Evolutionary conservation across 2,797 vertebrate genomes (phyloP), one percentile per base, ranked within the genome.

Genomic region (Prunella strophiata): DNA sequence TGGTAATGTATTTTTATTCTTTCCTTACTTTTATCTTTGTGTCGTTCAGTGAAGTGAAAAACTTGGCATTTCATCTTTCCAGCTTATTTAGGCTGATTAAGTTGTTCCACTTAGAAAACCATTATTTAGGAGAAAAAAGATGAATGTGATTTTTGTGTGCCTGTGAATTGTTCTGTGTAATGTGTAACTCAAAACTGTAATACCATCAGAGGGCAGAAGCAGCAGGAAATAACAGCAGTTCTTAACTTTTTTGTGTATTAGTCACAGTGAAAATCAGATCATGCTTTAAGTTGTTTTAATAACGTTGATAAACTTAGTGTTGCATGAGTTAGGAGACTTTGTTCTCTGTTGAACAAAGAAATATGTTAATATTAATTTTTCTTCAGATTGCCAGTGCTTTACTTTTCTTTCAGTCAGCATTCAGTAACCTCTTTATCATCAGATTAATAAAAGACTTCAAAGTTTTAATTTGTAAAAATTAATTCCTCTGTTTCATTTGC

Each of bases 1-100:
- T 98, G 98, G 99, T 99, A 97, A 99, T 98, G 97, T 36, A 17
- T 29, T 93, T 75, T 89, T 85, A 65, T 36, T 96, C 72, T 16
- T 62, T 86, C 78, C 55, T 95, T 81, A 7, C 8, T 77, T 66
- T 50, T 16, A 19, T 70, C 8, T 45, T 38, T 50, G 17, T 42
- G 16, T 48, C 19, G 36, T 57, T 78, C n/a, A 38, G 7, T 67
- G 62, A 86, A 70, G 25, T 26, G 13, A 77, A 51, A 36, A 67
- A 20, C 19, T 38, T 50, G 17, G 26, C 11, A 13, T 71, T 73
- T 63, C 6, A 6, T 2, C 0, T 54, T 67, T 36, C n/a, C 9
- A 17, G 15, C 9, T 74, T 59, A 10, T 34, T 81, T 34, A 59
- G 38, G 16, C 9, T 78, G 32, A 77, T 77, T 34, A 45, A 45